phyloP scores from a whole-genome alignment of 1,140 invertebrate species.

The Antheraea pernyi region DNA sequence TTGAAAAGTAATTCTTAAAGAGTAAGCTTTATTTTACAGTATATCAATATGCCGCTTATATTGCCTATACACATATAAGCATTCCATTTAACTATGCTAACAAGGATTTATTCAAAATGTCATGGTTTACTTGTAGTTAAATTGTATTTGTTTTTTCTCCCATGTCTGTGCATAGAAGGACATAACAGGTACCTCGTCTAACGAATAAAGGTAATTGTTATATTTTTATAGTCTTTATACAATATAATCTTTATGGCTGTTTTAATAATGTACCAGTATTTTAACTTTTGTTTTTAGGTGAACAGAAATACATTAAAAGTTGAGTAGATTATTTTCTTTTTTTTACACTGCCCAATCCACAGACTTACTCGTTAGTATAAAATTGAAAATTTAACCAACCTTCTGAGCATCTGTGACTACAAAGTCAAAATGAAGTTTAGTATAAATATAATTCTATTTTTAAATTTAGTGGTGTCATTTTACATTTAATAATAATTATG shows the following conservation, averaged over 20 bases:
- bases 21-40: too few species aligned
- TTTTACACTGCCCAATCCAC: background rate
- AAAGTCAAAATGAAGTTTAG: too few species aligned
- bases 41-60: too few species aligned
- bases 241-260: background rate
- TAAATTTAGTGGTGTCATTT: too few species aligned
- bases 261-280: background rate
- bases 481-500: too few species aligned
- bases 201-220: slow-evolving; percentile 7
- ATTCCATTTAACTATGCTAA: background rate
- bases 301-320: background rate
- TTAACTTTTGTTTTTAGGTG: background rate
- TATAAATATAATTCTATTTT: too few species aligned
- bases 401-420: too few species aligned
- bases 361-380: too few species aligned
- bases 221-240: background rate
- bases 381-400: too few species aligned
- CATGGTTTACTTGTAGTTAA: background rate
- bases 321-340: background rate
- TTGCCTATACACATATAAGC: too few species aligned
- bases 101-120: background rate
- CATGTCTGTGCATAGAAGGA: slow-evolving; percentile 16
- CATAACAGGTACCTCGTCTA: background rate
- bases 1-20: too few species aligned
- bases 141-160: background rate